Conservation (phyloP, 2,113 vertebrate genomes). For the Cephalophus harveyi region DNA sequence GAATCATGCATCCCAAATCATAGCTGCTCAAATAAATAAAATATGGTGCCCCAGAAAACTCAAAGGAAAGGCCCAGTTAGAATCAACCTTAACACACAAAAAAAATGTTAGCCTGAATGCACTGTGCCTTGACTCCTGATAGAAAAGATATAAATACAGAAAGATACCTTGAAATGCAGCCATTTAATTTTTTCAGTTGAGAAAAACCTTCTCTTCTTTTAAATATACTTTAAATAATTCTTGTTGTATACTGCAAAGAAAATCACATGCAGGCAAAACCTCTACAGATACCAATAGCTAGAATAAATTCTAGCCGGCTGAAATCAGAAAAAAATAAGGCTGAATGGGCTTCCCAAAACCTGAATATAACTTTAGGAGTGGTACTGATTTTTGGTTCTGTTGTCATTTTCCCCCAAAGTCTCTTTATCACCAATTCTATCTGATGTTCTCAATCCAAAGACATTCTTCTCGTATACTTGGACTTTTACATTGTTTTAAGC, state of each 20-base stretch:
- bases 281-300: background rate
- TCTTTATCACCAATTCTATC: background rate
- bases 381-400: background rate
- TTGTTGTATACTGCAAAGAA: background rate
- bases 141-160: background rate
- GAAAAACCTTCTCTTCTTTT: background rate
- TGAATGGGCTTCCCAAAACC: background rate
- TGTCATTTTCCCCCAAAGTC: background rate
- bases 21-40: constrained; percentile 35
- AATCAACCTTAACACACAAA: background rate
- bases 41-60: background rate
- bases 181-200: constrained; percentile 15
- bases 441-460: background rate
- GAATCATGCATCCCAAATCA: background rate
- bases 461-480: background rate
- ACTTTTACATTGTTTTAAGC: background rate
- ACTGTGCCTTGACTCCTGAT: background rate
- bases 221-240: background rate
- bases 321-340: background rate
- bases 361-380: background rate
- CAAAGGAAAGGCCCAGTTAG: background rate
- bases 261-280: background rate
- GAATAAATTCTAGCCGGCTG: background rate
- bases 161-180: background rate
- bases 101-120: background rate